Evolutionary conservation across 2,797 vertebrate species (phyloP).

Genomic region (Sebastes kiyomatsui): DNA sequence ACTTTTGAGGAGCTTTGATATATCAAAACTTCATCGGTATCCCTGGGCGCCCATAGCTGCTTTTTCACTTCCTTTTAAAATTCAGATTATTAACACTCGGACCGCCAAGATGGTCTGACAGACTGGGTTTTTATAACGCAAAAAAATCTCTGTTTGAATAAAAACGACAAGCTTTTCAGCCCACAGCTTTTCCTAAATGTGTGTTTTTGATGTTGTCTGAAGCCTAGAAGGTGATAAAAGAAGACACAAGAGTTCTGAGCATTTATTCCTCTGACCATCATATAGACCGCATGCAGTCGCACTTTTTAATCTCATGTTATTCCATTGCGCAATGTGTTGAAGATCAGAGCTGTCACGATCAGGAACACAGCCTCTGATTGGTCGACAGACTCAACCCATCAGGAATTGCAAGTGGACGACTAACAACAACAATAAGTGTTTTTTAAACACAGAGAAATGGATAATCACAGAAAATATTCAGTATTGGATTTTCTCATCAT

Average conservation of each 20-base stretch:
- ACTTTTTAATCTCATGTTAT: background rate
- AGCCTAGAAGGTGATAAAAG: background rate
- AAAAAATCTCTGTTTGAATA: background rate
- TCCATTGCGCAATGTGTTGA: background rate
- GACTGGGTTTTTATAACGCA: too few species aligned
- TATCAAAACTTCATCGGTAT: background rate
- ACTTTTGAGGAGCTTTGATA: slow-evolving; percentile 8
- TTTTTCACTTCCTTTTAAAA: background rate
- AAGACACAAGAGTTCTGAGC: too few species aligned
- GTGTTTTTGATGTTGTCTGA: background rate
- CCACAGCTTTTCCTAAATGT: background rate
- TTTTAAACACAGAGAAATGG: background rate
- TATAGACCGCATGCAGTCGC: background rate
- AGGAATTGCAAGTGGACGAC: background rate
- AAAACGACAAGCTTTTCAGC: background rate
- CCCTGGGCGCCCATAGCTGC: background rate
- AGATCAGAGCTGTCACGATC: background rate
- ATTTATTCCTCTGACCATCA: background rate
- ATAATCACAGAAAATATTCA: too few species aligned
- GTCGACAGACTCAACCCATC: background rate
- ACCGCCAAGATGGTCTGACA: background rate
- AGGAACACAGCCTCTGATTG: background rate
- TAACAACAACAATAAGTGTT: background rate
- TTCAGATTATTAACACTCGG: background rate
- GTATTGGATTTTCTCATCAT: too few species aligned